Conservation (phyloP, 2,113 vertebrate species). For the Odobenus rosmarus region DNA sequence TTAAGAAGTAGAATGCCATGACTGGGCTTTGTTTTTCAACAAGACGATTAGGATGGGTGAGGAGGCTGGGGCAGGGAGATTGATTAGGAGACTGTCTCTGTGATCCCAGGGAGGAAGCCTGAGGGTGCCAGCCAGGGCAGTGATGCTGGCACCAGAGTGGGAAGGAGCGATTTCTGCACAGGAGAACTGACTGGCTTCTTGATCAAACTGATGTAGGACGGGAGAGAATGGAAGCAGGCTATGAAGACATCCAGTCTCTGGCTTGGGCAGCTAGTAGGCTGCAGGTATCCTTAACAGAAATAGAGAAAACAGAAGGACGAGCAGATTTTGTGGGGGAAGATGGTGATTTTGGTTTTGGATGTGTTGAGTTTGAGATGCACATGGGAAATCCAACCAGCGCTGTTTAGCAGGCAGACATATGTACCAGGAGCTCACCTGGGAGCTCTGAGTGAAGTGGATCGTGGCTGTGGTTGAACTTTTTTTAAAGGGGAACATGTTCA, state of each 20-base stretch:
- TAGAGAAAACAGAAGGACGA: slow-evolving; percentile 64
- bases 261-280: slow-evolving; percentile 36
- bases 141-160: neutral
- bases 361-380: neutral
- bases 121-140: neutral
- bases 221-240: neutral
- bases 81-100: neutral
- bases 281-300: slow-evolving; percentile 58
- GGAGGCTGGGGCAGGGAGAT: neutral
- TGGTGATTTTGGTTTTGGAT: neutral
- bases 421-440: neutral
- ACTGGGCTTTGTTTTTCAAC: neutral
- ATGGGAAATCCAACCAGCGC: neutral
- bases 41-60: neutral
- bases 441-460: neutral
- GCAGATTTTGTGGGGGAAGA: slow-evolving; percentile 71
- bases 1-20: neutral
- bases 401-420: neutral
- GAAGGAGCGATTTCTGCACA: neutral
- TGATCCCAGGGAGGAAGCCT: neutral
- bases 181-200: neutral
- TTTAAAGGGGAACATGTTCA: neutral
- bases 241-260: neutral
- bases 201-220: neutral
- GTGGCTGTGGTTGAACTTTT: neutral